Conservation (phyloP, 92 coral and sea anemone species). For the Zoanthus sociatus region DNA sequence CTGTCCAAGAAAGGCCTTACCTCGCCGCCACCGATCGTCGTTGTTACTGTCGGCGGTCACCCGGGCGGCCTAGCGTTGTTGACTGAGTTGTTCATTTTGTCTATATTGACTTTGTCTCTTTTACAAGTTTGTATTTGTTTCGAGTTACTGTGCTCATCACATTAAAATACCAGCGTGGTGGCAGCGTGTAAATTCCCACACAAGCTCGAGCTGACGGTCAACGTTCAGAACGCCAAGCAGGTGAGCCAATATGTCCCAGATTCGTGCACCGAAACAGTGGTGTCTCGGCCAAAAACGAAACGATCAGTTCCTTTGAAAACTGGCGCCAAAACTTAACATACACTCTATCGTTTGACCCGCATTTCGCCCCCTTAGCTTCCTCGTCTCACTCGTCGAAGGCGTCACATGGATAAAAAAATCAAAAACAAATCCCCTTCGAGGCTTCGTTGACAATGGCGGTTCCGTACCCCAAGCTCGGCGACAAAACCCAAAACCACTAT, state of each 20-base stretch:
- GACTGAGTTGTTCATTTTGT: too few relatives aligned
- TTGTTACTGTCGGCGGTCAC: too few relatives aligned
- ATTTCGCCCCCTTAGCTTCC: slow-evolving; percentile 63
- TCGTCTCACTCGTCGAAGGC: slow-evolving; percentile 62
- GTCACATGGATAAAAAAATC: slow-evolving; percentile 65
- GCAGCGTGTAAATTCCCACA: slow-evolving; percentile 31
- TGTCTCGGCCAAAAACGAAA: slow-evolving; percentile 59
- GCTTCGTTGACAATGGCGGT: slow-evolving; percentile 10
- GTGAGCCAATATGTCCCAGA: slow-evolving; percentile 32
- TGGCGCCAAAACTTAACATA: slow-evolving; percentile 73
- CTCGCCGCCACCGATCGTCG: too few relatives aligned
- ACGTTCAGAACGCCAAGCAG: slow-evolving; percentile 14
- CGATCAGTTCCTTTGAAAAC: slow-evolving; percentile 65
- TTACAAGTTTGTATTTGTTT: neutral
- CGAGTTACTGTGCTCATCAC: neutral
- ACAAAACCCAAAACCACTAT: neutral
- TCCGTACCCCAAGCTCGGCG: neutral
- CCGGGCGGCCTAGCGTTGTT: too few relatives aligned
- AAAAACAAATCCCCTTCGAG: slow-evolving; percentile 50
- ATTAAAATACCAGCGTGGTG: slow-evolving; percentile 54
- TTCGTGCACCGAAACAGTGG: slow-evolving; percentile 76
- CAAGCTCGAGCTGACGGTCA: slow-evolving; percentile 23
- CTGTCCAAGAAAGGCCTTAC: too few relatives aligned
- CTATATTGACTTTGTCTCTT: too few relatives aligned
- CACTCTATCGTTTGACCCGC: slow-evolving; percentile 63